phyloP scores from a whole-genome alignment of 2,113 vertebrate species.

The Athene cunicularia region DNA sequence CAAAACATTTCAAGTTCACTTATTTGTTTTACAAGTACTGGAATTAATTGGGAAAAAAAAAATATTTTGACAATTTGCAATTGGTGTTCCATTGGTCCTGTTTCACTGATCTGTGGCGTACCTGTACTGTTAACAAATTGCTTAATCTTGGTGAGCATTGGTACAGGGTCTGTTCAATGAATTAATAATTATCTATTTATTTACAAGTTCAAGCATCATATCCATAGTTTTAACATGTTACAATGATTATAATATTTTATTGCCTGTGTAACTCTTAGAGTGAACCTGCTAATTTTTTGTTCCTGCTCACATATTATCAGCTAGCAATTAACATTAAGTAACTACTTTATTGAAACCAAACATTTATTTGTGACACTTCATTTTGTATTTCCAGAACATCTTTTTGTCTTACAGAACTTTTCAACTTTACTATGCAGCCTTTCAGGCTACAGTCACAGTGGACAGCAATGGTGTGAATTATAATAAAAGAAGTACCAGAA shows the following conservation, averaged over 20 bases:
- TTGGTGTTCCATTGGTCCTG: neutral
- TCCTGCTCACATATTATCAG: conserved; percentile 49
- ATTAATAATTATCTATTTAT: conserved; percentile 29
- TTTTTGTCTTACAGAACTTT: neutral
- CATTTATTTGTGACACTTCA: conserved; percentile 46
- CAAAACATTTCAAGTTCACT: neutral
- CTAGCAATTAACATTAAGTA: conserved; percentile 68
- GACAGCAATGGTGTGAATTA: neutral
- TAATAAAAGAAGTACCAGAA: neutral
- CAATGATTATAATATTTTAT: conserved; percentile 49
- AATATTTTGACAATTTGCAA: neutral
- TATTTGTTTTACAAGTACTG: neutral
- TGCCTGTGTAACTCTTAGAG: conserved; percentile 19
- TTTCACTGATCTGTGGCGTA: neutral
- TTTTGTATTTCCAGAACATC: neutral
- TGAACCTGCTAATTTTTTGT: conserved; percentile 29
- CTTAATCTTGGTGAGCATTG: conserved; percentile 33
- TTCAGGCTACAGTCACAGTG: neutral
- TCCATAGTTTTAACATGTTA: conserved; percentile 40
- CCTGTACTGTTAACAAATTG: neutral
- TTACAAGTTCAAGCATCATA: conserved; percentile 38
- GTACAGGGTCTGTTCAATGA: conserved; percentile 26
- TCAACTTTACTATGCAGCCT: neutral
- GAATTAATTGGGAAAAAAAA: neutral
- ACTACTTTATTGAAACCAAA: conserved; percentile 63